phyloP scores from a whole-genome alignment of 2,797 vertebrate genomes.

The Glyptemys insculpta region DNA sequence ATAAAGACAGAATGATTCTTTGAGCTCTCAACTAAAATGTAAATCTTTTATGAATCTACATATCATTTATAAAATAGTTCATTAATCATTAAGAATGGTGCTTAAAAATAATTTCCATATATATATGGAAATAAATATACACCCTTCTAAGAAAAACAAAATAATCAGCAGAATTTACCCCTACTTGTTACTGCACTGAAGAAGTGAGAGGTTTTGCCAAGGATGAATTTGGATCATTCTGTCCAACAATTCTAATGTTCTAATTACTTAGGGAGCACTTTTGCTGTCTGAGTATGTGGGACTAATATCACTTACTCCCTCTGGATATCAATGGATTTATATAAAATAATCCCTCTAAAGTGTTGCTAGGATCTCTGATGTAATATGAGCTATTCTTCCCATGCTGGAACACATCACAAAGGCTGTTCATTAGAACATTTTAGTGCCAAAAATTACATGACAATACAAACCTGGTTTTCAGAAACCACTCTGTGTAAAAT shows the following conservation, averaged over 20 bases:
- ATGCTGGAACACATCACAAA: background rate
- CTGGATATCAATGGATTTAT: background rate
- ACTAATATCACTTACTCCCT: background rate
- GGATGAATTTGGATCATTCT: background rate
- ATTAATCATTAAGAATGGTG: background rate
- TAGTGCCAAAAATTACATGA: background rate
- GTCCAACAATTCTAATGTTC: background rate
- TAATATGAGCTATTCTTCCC: background rate
- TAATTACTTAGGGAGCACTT: background rate
- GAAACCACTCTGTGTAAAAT: background rate
- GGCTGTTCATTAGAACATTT: background rate
- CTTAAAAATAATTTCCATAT: background rate
- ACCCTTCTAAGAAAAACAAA: background rate
- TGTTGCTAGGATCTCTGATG: background rate
- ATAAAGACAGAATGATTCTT: background rate
- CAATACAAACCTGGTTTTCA: background rate
- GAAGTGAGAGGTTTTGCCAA: fast-evolving
- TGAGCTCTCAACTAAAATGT: background rate
- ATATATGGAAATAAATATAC: background rate
- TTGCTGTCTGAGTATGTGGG: background rate
- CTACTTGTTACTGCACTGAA: background rate
- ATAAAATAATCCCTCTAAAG: background rate
- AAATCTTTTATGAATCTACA: background rate
- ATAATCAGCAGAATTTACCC: background rate
- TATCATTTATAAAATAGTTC: background rate